These are phyloP conservation scores for Rotaria macrura DNA, from an alignment of 2,888 invertebrate species.

Conservation along the genomic window DNA sequence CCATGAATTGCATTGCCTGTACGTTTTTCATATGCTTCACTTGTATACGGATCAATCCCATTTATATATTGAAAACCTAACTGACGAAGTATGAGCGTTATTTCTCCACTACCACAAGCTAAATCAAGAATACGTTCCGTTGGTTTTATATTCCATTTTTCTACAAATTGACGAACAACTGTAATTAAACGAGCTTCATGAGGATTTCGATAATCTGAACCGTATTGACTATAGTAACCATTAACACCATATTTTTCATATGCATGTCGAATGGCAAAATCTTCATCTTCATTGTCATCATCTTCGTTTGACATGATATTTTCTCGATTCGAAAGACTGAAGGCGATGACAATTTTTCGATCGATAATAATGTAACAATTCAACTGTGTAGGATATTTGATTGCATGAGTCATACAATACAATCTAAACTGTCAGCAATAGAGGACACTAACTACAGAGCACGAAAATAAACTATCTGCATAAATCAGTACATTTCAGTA, in stretches of 20 bases:
- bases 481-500: no score
- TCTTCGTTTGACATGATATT: neutral
- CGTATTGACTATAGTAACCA: constrained; percentile 10
- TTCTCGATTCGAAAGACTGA: neutral
- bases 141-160: neutral
- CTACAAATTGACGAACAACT: neutral
- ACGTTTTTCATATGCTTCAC: constrained; percentile 3
- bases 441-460: constrained; percentile 8
- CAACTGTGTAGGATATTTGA: neutral
- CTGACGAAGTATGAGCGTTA: neutral
- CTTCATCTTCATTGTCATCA: neutral
- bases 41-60: neutral
- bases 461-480: no score
- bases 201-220: constrained; percentile 5
- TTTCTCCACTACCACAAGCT: constrained; percentile 19
- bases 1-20: neutral
- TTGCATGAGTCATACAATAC: neutral
- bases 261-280: neutral
- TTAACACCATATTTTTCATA: constrained; percentile 14
- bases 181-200: neutral
- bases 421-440: neutral
- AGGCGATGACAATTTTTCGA: neutral
- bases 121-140: neutral
- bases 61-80: neutral
- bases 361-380: no score